Conservation (phyloP, 2,888 invertebrate species). For the Steinernema scapterisci region DNA sequence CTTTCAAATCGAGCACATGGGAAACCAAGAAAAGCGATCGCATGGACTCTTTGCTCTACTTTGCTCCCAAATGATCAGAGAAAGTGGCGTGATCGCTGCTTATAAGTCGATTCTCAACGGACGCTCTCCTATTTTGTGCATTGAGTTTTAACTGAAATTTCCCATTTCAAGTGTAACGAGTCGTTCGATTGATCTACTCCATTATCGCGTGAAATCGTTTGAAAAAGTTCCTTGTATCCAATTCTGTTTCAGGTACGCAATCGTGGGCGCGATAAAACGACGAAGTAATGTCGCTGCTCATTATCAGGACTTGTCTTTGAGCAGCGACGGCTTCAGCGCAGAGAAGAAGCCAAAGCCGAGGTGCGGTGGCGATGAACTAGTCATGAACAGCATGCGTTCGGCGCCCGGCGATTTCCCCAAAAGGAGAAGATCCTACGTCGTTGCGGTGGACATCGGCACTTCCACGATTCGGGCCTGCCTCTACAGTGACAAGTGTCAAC, state of each 20-base stretch:
- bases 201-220: too few relatives aligned
- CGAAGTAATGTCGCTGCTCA: not conserved
- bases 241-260: not conserved
- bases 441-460: constrained; percentile 60
- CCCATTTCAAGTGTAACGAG: too few relatives aligned
- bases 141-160: too few relatives aligned
- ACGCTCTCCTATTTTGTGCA: too few relatives aligned
- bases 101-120: not conserved
- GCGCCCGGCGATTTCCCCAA: not conserved
- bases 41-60: not conserved
- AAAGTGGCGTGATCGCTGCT: not conserved
- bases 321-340: not conserved
- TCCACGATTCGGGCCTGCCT: constrained; percentile 59
- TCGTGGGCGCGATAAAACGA: not conserved
- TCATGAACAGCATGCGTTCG: not conserved
- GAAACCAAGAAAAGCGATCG: not conserved
- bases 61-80: not conserved
- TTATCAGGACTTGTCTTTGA: constrained; percentile 6
- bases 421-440: constrained; percentile 35
- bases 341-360: not conserved
- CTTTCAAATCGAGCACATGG: too few relatives aligned
- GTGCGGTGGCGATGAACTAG: not conserved
- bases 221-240: too few relatives aligned
- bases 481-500: constrained; percentile 48
- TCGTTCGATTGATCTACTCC: too few relatives aligned